Base-by-base conservation (phyloP, 2,113 vertebrate species). In the Phocoena sinus region DNA sequence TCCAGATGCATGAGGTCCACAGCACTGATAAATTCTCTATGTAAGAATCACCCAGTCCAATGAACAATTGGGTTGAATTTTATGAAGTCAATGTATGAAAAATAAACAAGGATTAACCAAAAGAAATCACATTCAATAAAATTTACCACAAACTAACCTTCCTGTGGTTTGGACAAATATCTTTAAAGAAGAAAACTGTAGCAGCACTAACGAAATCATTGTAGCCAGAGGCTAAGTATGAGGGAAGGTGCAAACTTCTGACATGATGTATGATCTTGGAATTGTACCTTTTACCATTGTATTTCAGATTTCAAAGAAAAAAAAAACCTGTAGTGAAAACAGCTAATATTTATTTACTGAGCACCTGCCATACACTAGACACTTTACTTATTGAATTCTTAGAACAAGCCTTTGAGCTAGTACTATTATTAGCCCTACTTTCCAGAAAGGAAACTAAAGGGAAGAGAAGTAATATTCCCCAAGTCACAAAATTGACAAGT, bases 11-110 rank as follows among this genome's bases (percentile, higher is more conserved):
- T 68, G 47, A 31, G 73, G 79, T 96, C 86, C 85, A 60, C 12
- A 82, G 84, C 84, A 93, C 63, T 89, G 82, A 58, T 47, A 76
- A 97, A 97, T 96, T 97, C 38, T 91, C 91, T 73, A 63, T 18
- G 0, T 84, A 81, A 93, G 7, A 50, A 84, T 87, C 63, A 84
- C 5, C 53, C 91, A 89, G 18, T 71, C 25, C 70, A 85, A 70
- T 84, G 14, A 70, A 92, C 33, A 85, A 15, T 76, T n/a, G 3
- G 62, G 36, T 7, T 76, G 56, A 91, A 88, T 94, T 77, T 95
- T 58, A 60, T 53, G 91, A 88, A 63, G 89, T 77, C 44, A 47
- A 65, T 50, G 3, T 36, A 56, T 47, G 28, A 89, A 95, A 92
- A 70, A 50, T 50, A 85, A 53, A 53, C 53, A 53, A 18, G 53